Evolutionary conservation across 2,888 invertebrate genomes (phyloP).

Genomic region (Ptycholaimellus sp.): DNA sequence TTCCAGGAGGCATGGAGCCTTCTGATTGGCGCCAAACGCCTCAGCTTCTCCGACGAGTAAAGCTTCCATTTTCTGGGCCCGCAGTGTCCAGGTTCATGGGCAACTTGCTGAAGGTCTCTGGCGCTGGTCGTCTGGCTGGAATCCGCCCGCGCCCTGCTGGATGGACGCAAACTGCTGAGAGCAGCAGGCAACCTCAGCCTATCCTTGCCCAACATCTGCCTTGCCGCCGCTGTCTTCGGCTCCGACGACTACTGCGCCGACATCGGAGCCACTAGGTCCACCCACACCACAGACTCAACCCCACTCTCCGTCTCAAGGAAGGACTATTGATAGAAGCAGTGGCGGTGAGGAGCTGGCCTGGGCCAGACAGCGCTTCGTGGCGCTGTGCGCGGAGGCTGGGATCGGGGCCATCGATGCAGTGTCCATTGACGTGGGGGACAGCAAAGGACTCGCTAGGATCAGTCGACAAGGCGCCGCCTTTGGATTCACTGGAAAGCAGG

Average conservation of each 20-base stretch:
- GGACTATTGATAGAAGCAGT: too few relatives aligned
- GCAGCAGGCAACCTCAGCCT: constrained; percentile 28
- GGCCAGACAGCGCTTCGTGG: constrained; percentile 41
- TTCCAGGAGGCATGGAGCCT: constrained; percentile 14
- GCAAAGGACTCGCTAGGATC: constrained; percentile 25
- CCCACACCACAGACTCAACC: too few relatives aligned
- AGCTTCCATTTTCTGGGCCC: neutral
- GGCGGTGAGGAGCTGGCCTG: too few relatives aligned
- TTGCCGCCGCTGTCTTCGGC: constrained; percentile 42
- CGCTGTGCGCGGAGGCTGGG: constrained; percentile 40
- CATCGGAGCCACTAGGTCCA: too few relatives aligned
- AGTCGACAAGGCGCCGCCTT: constrained; percentile 19
- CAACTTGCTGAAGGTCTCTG: neutral
- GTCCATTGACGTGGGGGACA: constrained; percentile 42
- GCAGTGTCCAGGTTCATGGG: neutral
- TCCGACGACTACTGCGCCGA: constrained; percentile 45
- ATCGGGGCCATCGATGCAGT: constrained; percentile 45
- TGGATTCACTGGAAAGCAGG: constrained; percentile 45
- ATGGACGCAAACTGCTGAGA: constrained; percentile 36
- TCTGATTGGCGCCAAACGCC: constrained; percentile 12
- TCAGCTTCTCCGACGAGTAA: constrained; percentile 6
- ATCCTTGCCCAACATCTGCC: constrained; percentile 26
- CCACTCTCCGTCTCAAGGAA: too few relatives aligned
- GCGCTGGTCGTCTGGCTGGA: constrained; percentile 39
- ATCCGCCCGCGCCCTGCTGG: constrained; percentile 38